Percentiles rank a stretch among this genome's conserved stretches.
Evolutionary conservation across 2,797 vertebrate species (phyloP).

Genomic region (Coccyzus lansbergi): DNA sequence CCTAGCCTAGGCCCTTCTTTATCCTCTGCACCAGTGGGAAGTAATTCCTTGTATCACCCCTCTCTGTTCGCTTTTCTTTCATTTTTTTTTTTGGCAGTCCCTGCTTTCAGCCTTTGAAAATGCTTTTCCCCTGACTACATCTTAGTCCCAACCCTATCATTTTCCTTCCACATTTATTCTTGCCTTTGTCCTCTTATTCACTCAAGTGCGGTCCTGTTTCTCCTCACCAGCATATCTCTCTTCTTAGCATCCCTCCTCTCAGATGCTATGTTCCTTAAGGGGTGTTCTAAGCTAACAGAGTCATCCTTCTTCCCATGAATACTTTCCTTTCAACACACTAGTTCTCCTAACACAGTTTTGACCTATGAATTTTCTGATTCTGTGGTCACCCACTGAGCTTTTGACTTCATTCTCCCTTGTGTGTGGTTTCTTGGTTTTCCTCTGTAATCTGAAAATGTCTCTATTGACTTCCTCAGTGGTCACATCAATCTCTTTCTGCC

Average conservation of each 20-base stretch:
- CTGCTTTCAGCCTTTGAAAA: neutral
- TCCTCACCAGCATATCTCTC: neutral
- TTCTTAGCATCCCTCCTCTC: neutral
- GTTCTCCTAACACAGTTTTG: neutral
- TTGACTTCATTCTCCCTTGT: neutral
- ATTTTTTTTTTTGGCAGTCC: neutral
- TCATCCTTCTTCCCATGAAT: neutral
- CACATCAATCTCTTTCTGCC: neutral
- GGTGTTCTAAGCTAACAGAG: too few species aligned
- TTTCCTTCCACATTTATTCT: neutral
- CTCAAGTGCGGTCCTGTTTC: neutral
- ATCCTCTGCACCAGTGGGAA: neutral
- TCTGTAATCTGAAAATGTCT: neutral
- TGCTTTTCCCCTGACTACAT: neutral
- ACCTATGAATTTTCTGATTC: neutral
- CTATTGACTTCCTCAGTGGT: neutral
- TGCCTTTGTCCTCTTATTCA: neutral
- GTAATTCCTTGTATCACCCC: neutral
- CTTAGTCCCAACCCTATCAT: neutral
- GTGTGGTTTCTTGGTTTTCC: neutral
- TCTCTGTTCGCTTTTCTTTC: neutral
- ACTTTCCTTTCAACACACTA: neutral
- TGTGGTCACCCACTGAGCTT: neutral
- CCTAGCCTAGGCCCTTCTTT: neutral
- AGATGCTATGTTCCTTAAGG: too few species aligned